phyloP scores from a whole-genome alignment of 2,888 invertebrate species.

The Athalia cordata region DNA sequence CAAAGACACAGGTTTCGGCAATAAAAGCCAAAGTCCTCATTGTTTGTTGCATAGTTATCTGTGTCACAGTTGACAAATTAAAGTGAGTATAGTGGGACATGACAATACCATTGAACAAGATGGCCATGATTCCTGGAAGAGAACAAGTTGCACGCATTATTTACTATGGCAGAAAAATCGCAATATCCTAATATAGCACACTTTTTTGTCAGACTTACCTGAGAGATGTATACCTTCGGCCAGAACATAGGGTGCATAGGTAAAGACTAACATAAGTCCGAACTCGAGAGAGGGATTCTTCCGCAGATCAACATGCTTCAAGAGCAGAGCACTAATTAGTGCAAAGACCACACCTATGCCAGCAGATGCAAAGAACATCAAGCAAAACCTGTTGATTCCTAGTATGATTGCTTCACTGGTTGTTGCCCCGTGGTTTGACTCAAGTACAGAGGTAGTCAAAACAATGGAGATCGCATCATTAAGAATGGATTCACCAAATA shows the following conservation, averaged over 20 bases:
- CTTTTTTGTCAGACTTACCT: slow-evolving; percentile 75
- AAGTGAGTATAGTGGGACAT: slow-evolving; percentile 99
- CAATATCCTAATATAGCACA: no score
- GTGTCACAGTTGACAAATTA: slow-evolving; percentile 97
- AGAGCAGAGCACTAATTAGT: slow-evolving; percentile 90
- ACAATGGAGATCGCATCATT: slow-evolving; percentile 99
- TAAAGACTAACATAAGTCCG: slow-evolving; percentile 98
- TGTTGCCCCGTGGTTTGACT: slow-evolving; percentile 81
- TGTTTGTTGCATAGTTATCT: slow-evolving; percentile 99
- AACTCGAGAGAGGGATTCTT: slow-evolving; percentile 99
- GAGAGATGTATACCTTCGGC: slow-evolving; percentile 97
- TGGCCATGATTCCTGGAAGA: slow-evolving; percentile 95
- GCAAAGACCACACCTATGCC: slow-evolving; percentile 97
- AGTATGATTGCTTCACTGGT: slow-evolving; percentile 91
- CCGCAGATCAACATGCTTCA: slow-evolving; percentile 96
- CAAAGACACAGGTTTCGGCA: slow-evolving; percentile 99
- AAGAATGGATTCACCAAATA: slow-evolving; percentile 96
- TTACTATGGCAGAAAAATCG: background rate
- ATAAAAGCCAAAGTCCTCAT: slow-evolving; percentile 98
- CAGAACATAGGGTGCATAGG: slow-evolving; percentile 97
- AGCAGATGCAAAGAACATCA: slow-evolving; percentile 99
- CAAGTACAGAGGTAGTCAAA: slow-evolving; percentile 90
- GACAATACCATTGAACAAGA: slow-evolving; percentile 98
- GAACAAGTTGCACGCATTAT: background rate
- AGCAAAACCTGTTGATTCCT: slow-evolving; percentile 91